A percentile compares a stretch with the other conserved stretches of the same genome.
Evolutionary conservation across 2,113 vertebrate species (phyloP).

Genomic region (Alligator mississippiensis): DNA sequence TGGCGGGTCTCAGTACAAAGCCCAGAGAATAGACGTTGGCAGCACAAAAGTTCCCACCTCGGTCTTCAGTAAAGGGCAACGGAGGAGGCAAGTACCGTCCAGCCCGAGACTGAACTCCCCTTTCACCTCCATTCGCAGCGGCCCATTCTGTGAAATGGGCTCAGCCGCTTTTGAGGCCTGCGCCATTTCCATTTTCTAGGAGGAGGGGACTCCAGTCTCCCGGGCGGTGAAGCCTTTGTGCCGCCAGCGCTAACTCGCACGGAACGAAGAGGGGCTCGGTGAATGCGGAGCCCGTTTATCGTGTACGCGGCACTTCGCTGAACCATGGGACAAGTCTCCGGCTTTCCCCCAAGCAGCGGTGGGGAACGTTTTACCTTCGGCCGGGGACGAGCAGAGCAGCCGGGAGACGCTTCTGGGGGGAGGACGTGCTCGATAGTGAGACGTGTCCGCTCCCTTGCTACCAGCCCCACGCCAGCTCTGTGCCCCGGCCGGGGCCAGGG

Average conservation of each 20-base stretch:
- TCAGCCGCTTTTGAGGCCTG: not conserved
- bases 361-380: not conserved
- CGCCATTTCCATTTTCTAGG: not conserved
- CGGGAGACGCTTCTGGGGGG: fast-evolving
- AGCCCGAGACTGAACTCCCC: not conserved
- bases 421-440: not conserved
- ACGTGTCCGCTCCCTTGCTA: too few species aligned
- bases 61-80: not conserved
- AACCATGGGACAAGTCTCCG: fast-evolving
- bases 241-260: not conserved
- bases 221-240: fast-evolving
- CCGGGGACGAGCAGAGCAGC: not conserved
- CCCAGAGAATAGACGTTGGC: fast-evolving
- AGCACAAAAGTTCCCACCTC: not conserved
- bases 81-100: not conserved
- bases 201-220: fast-evolving
- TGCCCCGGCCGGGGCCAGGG: too few species aligned
- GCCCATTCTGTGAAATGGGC: not conserved
- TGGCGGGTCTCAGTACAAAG: not conserved
- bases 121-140: not conserved
- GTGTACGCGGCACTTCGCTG: not conserved
- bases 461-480: too few species aligned
- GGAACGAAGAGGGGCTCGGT: too few species aligned
- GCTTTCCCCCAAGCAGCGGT: fast-evolving
- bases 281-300: not conserved